Evolutionary conservation across 2,797 vertebrate species (phyloP).

Genomic region (Chaetodon trifasciatus): DNA sequence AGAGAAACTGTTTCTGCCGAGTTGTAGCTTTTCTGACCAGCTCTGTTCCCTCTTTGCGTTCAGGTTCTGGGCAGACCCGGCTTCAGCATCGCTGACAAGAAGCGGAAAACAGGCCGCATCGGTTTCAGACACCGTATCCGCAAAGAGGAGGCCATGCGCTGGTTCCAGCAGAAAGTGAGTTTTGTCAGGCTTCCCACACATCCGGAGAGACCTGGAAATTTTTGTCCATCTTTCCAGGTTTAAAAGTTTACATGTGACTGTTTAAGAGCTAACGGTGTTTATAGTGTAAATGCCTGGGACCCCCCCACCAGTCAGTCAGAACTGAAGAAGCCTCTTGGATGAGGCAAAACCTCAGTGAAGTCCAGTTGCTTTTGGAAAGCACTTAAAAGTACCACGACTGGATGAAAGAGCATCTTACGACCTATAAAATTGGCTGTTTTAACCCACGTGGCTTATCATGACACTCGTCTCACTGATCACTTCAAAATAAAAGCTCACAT

Average conservation of each 20-base stretch:
- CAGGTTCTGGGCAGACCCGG: slow-evolving; percentile 98
- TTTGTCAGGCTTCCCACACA: rapidly evolving
- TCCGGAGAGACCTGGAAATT: neutral
- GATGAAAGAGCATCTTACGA: too few relatives aligned
- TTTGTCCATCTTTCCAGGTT: neutral
- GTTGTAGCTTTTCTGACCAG: neutral
- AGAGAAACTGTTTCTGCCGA: rapidly evolving
- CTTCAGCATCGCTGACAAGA: slow-evolving; percentile 99
- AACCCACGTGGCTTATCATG: too few relatives aligned
- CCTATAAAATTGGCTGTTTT: too few relatives aligned
- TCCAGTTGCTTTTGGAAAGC: too few relatives aligned
- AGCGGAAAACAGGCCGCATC: slow-evolving; percentile 95
- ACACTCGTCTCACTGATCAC: neutral
- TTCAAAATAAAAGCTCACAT: neutral
- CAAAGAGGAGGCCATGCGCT: slow-evolving; percentile 99
- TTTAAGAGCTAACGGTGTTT: too few relatives aligned
- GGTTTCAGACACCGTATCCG: slow-evolving; percentile 97
- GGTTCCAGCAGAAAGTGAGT: slow-evolving; percentile 99
- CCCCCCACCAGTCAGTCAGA: too few relatives aligned
- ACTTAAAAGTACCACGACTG: too few relatives aligned
- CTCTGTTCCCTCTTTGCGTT: neutral
- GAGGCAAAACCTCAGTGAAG: too few relatives aligned
- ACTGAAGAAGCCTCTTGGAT: too few relatives aligned
- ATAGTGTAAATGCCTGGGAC: too few relatives aligned
- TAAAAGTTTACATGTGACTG: too few relatives aligned